These are phyloP conservation scores for Scaptomyza polygonia DNA, from an alignment of 2,888 invertebrate genomes.

Conservation along the genomic window DNA sequence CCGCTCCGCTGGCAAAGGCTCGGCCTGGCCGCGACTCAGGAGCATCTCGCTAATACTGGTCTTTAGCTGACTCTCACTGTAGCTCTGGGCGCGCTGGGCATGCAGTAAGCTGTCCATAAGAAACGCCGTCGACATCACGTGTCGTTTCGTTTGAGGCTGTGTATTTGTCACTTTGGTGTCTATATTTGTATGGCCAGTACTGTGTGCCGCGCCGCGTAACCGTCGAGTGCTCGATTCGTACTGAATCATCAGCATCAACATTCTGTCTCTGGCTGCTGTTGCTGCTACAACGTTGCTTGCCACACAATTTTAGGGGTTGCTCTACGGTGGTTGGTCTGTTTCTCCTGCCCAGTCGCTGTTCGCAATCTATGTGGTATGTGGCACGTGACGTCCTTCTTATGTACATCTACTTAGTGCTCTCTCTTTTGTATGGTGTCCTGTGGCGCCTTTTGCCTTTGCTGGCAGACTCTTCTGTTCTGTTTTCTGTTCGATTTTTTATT, in stretches of 20 bases:
- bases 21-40: constrained; percentile 71
- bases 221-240: constrained; percentile 74
- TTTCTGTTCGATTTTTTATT: constrained; percentile 80
- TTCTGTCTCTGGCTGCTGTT: constrained; percentile 16
- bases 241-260: constrained; percentile 58
- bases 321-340: constrained; percentile 83
- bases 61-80: constrained; percentile 75
- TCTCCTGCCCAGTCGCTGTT: constrained; percentile 80
- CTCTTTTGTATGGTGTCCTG: constrained; percentile 45
- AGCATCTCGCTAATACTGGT: constrained; percentile 76
- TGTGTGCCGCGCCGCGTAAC: constrained; percentile 60
- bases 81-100: constrained; percentile 75
- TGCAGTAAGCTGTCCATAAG: constrained; percentile 83
- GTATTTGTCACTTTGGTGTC: constrained; percentile 6
- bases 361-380: constrained; percentile 43
- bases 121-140: constrained; percentile 83
- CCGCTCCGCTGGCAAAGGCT: constrained; percentile 31
- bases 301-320: constrained; percentile 77
- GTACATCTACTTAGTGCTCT: constrained; percentile 24
- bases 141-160: constrained; percentile 1
- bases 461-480: constrained; percentile 42
- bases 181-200: constrained; percentile 40
- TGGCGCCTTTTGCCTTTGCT: constrained; percentile 58
- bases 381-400: constrained; percentile 63
- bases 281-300: constrained; percentile 23